Base-by-base conservation (phyloP, 2,888 invertebrate genomes). In the Brenthis daphne region DNA sequence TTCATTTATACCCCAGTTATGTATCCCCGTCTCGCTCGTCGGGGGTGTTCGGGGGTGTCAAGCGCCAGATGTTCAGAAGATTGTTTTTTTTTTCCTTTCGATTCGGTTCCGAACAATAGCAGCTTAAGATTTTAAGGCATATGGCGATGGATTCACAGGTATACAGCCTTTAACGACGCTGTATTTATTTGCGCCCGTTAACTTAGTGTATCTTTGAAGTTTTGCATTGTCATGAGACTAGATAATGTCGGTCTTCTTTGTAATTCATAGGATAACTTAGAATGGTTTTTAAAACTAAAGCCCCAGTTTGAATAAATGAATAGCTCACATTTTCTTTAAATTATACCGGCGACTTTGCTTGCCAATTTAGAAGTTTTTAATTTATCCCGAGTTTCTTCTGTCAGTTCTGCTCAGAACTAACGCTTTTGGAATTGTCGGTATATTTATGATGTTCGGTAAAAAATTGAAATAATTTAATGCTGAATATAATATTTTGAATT, bases 11-110 rank as follows among this genome's bases (percentile, higher is more conserved):
- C 2, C 2, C 2, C 1, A 6, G 4, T 12, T 12, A 11, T 11
- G 20, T 79, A 74, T 73, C 6, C 14, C 77, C 48, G 72, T 85
- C 82, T 77, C 82, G 50, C 71, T 79, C 75, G 68, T 56, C 78
- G 83, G 80, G 84, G 85, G 82, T 79, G 82, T 78, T 74, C 77
- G 79, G 81, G 85, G 84, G 84, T 83, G 85, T 78, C 76, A 72
- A 76, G 72, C 82, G 84, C 82, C 87, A 87, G 87, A 87, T 87
- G 87, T 86, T 86, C 75, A 71, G 75, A 72, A 74, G 77, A 77
- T 81, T 80, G 79, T 82, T 79, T 81, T 77, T 81, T 78, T 77
- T 75, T 74, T 75, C 76, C 74, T 73, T 81, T 81, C 79, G 82
- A 77, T 80, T 83, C 80, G 79, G 80, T 76, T 74, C 75, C 69